Evolutionary conservation across 2,113 vertebrate species (phyloP), one percentile per base, ranked within the genome.

Genomic region (Hystrix cristata): DNA sequence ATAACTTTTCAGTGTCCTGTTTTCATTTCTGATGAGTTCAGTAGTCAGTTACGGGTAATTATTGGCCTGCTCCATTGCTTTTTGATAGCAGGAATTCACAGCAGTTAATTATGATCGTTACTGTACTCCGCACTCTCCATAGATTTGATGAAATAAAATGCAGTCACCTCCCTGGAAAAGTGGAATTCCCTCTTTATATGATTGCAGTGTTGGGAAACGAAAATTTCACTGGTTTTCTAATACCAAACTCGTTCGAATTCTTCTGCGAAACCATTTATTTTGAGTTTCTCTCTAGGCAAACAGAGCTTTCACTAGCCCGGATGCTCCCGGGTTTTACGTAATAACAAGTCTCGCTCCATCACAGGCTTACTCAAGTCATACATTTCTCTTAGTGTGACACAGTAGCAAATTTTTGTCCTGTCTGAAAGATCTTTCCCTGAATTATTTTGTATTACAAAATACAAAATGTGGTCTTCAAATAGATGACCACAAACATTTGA

Each of bases 401-500:
- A 43, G 60, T 59, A 85, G 57, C 78, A 87, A 85, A n/a, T 74
- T 92, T 95, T 90, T 88, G 53, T 12, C 25, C 53, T 69, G 38
- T 87, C 29, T 97, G 92, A 97, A 95, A 98, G 87, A 87, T 62
- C 14, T 97, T 97, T 97, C 69, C 96, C 59, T 94, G 95, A 88
- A 55, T n/a, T 96, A 64, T 59, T 98, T 98, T 46, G 51, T 83
- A n/a, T 95, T 97, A 51, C 94, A 98, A 96, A 94, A 96, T 80
- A 38, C 38, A 38, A 38, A 38, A 38, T 38, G 38, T 38, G 90
- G 29, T 90, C 83, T 96, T 94, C 65, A 92, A 93, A 97, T 59
- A 97, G 79, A 55, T 96, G 98, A 97, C 79, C 64, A 95, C 97
- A 98, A 62, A 53, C 94, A 96, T 95, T 95, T 96, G 48, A 94